Evolutionary conservation across 2,113 vertebrate species (phyloP).

Genomic region (Chelonoidis abingdonii): DNA sequence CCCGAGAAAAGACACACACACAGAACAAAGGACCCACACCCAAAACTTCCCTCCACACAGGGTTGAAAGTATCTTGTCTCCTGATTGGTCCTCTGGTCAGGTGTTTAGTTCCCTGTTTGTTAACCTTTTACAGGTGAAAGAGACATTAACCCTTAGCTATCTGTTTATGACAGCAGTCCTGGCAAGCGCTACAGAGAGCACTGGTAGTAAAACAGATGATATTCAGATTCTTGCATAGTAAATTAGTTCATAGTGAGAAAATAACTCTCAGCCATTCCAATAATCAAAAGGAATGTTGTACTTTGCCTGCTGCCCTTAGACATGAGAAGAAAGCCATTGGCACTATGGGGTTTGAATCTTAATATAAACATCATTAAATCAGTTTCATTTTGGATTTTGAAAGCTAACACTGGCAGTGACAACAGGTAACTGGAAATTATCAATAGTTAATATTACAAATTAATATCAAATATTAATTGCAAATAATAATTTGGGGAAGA

Average conservation of each 20-base stretch:
- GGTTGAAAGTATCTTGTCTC: too few species aligned
- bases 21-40: too few species aligned
- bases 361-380: neutral
- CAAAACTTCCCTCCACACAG: too few species aligned
- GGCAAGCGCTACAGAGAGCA: conserved; percentile 36
- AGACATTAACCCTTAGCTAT: too few species aligned
- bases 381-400: neutral
- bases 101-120: too few species aligned
- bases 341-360: neutral
- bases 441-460: neutral
- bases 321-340: neutral
- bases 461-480: neutral
- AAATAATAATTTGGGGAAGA: neutral
- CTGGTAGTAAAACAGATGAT: neutral
- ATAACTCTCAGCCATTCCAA: conserved; percentile 22
- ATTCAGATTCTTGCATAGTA: conserved; percentile 4
- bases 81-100: too few species aligned
- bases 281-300: conserved; percentile 21
- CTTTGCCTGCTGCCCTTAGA: neutral
- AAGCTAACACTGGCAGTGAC: neutral
- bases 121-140: too few species aligned
- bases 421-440: neutral
- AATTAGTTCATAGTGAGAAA: conserved; percentile 57
- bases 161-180: neutral
- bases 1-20: too few species aligned